Percentiles rank a stretch among this genome's conserved stretches.
These are phyloP conservation scores for Drosophila sproati DNA, from an alignment of 1,140 invertebrate genomes.

Conservation along the genomic window DNA sequence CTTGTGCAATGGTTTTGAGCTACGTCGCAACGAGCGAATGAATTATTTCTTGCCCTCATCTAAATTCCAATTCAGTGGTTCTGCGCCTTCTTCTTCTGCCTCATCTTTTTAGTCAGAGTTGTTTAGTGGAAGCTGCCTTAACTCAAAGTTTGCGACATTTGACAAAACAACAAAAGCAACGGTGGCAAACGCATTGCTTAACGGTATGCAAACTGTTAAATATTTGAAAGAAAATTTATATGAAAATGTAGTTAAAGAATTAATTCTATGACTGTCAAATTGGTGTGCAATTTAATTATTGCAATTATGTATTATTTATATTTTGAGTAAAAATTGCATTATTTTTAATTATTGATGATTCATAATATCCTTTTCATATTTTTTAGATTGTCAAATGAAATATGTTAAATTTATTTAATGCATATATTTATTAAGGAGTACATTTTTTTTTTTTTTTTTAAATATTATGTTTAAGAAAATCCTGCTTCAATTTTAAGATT, in stretches of 20 bases:
- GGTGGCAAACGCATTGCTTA: not conserved
- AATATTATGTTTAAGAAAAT: too few species aligned
- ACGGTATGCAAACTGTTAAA: not conserved
- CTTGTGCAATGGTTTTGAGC: conserved; percentile 16
- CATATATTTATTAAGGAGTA: too few species aligned
- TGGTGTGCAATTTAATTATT: too few species aligned
- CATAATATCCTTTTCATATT: too few species aligned
- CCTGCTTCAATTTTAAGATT: too few species aligned
- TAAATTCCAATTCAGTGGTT: conserved; percentile 57
- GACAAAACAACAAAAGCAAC: conserved; percentile 24
- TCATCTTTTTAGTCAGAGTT: conserved; percentile 4
- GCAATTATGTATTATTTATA: too few species aligned
- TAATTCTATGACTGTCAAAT: too few species aligned
- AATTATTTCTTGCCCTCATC: conserved; percentile 73
- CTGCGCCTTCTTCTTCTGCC: not conserved
- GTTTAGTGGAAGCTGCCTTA: conserved; percentile 46
- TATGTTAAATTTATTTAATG: not conserved
- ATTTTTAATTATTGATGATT: too few species aligned
- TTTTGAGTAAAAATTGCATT: too few species aligned
- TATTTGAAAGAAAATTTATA: not conserved
- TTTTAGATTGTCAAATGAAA: too few species aligned
- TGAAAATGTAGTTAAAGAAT: not conserved
- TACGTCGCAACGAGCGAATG: conserved; percentile 66
- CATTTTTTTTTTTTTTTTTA: too few species aligned
- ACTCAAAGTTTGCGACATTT: conserved; percentile 46